Evolutionary conservation across 2,888 invertebrate species (phyloP).

Genomic region (Melanostoma scalare): DNA sequence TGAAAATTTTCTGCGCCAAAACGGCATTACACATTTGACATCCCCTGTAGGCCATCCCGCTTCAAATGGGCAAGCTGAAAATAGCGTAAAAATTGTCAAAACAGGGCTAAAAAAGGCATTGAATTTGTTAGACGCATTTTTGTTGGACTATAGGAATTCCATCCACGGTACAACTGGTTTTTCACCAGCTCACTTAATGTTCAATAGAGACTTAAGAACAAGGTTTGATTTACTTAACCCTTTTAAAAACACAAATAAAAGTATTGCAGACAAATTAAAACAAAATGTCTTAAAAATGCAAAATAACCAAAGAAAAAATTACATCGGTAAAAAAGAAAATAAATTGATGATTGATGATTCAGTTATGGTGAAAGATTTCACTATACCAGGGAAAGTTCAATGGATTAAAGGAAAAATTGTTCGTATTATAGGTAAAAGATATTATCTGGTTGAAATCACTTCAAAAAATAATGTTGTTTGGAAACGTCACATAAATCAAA

Average conservation of each 20-base stretch:
- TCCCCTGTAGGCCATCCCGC: conserved; percentile 53
- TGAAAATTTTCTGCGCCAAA: conserved; percentile 41
- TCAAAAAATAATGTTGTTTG: conserved; percentile 29
- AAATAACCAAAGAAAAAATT: conserved; percentile 18
- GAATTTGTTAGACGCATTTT: conserved; percentile 20
- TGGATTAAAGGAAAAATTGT: conserved; percentile 32
- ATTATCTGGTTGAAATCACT: conserved; percentile 14
- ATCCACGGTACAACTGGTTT: conserved; percentile 33
- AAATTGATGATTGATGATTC: conserved; percentile 22
- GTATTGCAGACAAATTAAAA: background rate
- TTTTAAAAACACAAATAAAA: background rate
- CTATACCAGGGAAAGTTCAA: conserved; percentile 18
- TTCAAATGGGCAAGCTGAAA: conserved; percentile 24
- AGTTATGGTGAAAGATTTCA: conserved; percentile 33
- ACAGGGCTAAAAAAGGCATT: conserved; percentile 27
- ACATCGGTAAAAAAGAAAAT: conserved; percentile 18
- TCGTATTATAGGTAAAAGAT: conserved; percentile 28
- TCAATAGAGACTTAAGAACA: conserved; percentile 46
- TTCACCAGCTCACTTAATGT: conserved; percentile 30
- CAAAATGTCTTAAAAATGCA: conserved; percentile 14
- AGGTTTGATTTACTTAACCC: conserved; percentile 43
- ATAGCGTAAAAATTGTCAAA: conserved; percentile 48
- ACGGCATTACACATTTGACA: conserved; percentile 53
- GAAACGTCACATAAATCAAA: conserved; percentile 31
- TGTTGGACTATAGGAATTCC: conserved; percentile 41